These are phyloP conservation scores for Parazoanthus darwini DNA, from an alignment of 92 coral and sea anemone species.

Conservation along the genomic window DNA sequence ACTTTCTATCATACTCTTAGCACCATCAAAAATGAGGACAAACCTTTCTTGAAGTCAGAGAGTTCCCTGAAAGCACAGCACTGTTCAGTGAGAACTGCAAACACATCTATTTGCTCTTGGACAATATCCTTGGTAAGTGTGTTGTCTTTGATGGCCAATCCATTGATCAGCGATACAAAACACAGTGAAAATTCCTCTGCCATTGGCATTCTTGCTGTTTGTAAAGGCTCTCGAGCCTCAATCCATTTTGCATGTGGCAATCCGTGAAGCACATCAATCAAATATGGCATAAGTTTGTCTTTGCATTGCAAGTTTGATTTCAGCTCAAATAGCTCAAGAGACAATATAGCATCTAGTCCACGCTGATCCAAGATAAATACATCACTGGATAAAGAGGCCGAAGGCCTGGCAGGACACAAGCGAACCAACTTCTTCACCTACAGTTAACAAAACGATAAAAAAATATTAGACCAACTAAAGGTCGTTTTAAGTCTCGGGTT, in stretches of 20 bases:
- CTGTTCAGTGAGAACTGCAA: slow-evolving; percentile 67
- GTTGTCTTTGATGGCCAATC: slow-evolving; percentile 75
- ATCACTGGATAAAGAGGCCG: slow-evolving; percentile 48
- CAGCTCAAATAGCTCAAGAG: slow-evolving; percentile 80
- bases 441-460: neutral
- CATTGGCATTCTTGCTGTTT: slow-evolving; percentile 60
- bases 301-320: slow-evolving; percentile 83
- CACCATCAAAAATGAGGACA: neutral
- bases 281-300: slow-evolving; percentile 88
- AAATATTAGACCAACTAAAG: too few relatives aligned
- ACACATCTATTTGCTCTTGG: slow-evolving; percentile 66
- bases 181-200: slow-evolving; percentile 93
- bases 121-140: slow-evolving; percentile 60
- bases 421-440: slow-evolving; percentile 90
- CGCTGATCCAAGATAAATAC: slow-evolving; percentile 76
- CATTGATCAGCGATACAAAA: slow-evolving; percentile 85
- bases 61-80: slow-evolving; percentile 69
- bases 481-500: too few relatives aligned
- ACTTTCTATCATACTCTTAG: too few relatives aligned
- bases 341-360: slow-evolving; percentile 85
- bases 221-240: slow-evolving; percentile 66
- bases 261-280: slow-evolving; percentile 77
- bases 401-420: slow-evolving; percentile 83
- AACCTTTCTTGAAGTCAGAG: slow-evolving; percentile 82
- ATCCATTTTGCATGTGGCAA: slow-evolving; percentile 84